A percentile compares a stretch with the other conserved stretches of the same genome.
Conservation (phyloP, 2,797 vertebrate genomes). For the Schizopygopsis malacanthus region DNA sequence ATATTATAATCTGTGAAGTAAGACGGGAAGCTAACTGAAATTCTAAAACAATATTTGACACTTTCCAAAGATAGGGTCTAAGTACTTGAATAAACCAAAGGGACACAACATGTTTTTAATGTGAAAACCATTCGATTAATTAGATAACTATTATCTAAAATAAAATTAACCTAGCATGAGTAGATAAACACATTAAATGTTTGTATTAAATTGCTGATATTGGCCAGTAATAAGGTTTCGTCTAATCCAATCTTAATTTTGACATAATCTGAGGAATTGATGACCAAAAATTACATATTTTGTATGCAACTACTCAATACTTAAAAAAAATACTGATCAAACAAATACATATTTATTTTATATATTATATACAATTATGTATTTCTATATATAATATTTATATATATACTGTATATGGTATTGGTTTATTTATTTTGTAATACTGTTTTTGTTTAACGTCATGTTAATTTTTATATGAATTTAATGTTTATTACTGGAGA, state of each 20-base stretch:
- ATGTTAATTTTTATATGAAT: neutral
- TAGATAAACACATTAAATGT: neutral
- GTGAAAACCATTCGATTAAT: neutral
- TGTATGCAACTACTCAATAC: neutral
- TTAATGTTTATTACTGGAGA: neutral
- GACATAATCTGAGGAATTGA: neutral
- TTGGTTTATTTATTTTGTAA: neutral
- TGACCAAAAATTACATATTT: neutral
- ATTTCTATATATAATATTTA: neutral
- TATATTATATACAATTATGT: neutral
- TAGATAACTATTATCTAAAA: neutral
- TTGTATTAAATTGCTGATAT: neutral
- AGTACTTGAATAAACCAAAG: neutral
- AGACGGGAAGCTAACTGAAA: constrained; percentile 1
- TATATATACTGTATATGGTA: neutral
- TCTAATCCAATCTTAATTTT: neutral
- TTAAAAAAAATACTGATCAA: neutral
- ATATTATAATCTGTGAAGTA: neutral
- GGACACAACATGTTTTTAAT: neutral
- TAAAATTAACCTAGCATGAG: neutral
- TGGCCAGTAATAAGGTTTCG: too few species aligned
- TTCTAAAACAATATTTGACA: constrained; percentile 9
- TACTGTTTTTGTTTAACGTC: neutral
- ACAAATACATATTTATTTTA: neutral
- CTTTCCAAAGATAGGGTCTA: neutral